Evolutionary conservation across 2,888 invertebrate species (phyloP).

Genomic region (Ichneumoninae sp.): DNA sequence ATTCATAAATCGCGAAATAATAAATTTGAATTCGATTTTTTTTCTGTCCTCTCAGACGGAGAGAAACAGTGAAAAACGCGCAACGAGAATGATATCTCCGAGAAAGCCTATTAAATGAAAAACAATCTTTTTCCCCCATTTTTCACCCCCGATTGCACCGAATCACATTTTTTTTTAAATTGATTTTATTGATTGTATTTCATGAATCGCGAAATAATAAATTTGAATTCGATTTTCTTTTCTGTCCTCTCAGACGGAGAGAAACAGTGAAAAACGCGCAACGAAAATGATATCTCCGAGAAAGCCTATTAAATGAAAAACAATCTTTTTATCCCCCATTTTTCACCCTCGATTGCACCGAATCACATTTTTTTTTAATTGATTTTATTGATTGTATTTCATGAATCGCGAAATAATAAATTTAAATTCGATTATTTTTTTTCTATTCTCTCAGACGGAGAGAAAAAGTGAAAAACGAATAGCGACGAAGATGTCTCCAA

Average conservation of each 20-base stretch:
- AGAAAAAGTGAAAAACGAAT: too few species aligned
- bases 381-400: too few species aligned
- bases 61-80: too few species aligned
- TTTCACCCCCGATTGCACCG: conserved; percentile 26
- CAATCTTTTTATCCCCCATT: conserved; percentile 13
- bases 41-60: background rate
- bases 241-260: background rate
- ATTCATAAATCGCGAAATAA: too few species aligned
- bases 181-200: too few species aligned
- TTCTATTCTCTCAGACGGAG: background rate
- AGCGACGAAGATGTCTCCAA: too few species aligned
- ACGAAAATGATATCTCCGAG: conserved; percentile 42
- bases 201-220: too few species aligned
- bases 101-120: conserved; percentile 44
- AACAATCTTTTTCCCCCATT: conserved; percentile 14
- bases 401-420: too few species aligned
- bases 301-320: conserved; percentile 41
- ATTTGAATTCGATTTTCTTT: background rate
- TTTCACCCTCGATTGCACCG: conserved; percentile 27
- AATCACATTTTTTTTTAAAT: background rate
- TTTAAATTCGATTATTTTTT: background rate
- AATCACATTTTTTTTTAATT: background rate
- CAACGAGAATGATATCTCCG: conserved; percentile 38
- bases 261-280: too few species aligned
- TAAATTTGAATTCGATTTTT: background rate